Evolutionary conservation across 2,113 vertebrate genomes (phyloP).

Genomic region (Oreamnos americanus): DNA sequence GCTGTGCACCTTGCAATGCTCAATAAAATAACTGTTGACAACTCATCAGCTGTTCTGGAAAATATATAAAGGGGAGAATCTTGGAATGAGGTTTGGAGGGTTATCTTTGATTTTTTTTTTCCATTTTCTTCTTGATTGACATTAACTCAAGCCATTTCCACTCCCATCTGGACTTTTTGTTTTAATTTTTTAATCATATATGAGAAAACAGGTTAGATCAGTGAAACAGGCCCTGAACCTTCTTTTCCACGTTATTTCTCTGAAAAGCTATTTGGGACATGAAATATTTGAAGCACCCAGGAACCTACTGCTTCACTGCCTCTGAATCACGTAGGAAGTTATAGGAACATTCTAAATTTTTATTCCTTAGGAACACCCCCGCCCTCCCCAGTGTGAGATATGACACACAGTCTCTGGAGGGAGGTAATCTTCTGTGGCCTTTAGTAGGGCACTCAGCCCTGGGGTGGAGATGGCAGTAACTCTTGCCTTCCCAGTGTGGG

Average conservation of each 20-base stretch:
- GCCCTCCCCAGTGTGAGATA: not conserved
- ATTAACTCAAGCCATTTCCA: not conserved
- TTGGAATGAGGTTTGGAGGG: not conserved
- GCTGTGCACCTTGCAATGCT: slow-evolving; percentile 16
- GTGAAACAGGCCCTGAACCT: not conserved
- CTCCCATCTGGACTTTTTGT: not conserved
- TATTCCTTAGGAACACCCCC: not conserved
- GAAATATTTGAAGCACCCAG: not conserved
- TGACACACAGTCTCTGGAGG: not conserved
- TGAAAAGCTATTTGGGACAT: not conserved
- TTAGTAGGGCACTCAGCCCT: not conserved
- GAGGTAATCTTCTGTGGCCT: not conserved
- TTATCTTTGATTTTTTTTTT: not conserved
- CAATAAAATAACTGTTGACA: slow-evolving; percentile 59
- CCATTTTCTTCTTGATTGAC: not conserved
- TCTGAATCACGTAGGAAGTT: not conserved
- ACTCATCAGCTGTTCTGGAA: not conserved
- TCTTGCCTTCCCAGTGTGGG: not conserved
- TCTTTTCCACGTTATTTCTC: not conserved
- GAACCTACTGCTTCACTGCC: not conserved
- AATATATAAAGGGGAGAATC: not conserved
- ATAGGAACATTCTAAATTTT: not conserved
- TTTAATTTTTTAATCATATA: not conserved
- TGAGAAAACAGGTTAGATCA: not conserved
- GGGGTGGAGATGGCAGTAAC: not conserved